Conservation (phyloP, 2,888 invertebrate genomes). For the Synergus japonicus region DNA sequence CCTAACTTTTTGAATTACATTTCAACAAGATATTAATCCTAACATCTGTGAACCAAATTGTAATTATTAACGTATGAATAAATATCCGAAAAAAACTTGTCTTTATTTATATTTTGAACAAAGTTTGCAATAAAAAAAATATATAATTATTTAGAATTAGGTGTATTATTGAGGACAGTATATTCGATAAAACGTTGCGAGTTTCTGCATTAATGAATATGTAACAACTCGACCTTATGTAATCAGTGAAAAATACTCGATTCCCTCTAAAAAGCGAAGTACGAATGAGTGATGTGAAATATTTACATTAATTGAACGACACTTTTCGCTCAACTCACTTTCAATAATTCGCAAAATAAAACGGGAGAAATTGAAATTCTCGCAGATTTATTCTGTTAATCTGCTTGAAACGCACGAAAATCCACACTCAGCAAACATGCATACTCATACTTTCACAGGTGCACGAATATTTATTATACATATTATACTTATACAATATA, state of each 20-base stretch:
- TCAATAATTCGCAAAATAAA: conserved; percentile 1
- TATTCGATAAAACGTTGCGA: no score
- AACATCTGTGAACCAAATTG: not conserved
- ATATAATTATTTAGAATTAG: not conserved
- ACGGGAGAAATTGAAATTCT: not conserved
- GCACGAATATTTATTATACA: conserved; percentile 11
- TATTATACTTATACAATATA: conserved; percentile 36
- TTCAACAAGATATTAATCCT: conserved; percentile 8
- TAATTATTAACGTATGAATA: not conserved
- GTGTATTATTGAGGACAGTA: not conserved
- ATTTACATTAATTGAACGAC: conserved; percentile 34
- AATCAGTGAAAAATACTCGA: conserved; percentile 34
- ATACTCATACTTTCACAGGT: conserved; percentile 28
- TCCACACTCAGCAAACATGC: conserved; percentile 17
- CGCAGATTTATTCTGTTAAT: conserved; percentile 3
- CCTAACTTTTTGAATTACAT: not conserved
- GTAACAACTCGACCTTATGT: conserved; percentile 2
- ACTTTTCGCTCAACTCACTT: not conserved
- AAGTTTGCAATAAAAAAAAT: not conserved
- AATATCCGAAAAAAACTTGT: no score
- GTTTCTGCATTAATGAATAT: not conserved
- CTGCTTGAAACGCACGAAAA: conserved; percentile 16
- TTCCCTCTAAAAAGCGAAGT: conserved; percentile 25
- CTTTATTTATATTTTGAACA: not conserved
- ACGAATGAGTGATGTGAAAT: conserved; percentile 19